Evolutionary conservation across 2,113 vertebrate genomes (phyloP).

Genomic region (Semnornis frantzii): DNA sequence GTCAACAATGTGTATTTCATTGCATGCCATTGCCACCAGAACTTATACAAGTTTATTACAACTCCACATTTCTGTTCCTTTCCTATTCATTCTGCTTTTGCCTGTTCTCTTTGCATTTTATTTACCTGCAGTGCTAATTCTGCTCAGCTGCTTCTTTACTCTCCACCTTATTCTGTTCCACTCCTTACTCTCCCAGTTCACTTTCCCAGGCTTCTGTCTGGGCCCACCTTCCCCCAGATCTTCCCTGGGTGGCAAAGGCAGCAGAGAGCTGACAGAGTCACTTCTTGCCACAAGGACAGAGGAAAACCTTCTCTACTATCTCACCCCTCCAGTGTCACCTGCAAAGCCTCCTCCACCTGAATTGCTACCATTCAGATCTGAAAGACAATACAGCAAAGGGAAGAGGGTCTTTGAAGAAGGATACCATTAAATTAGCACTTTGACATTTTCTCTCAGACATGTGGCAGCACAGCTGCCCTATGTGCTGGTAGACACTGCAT

Average conservation of each 20-base stretch:
- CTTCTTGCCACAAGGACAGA: not conserved
- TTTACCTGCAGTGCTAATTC: not conserved
- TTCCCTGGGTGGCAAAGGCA: not conserved
- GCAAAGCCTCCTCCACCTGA: not conserved
- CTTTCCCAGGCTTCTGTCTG: accelerated
- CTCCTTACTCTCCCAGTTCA: not conserved
- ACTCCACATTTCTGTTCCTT: not conserved
- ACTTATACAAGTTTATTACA: not conserved
- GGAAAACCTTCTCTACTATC: not conserved
- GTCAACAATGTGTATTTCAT: not conserved
- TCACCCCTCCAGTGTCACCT: not conserved
- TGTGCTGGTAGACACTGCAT: accelerated
- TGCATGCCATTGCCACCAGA: not conserved
- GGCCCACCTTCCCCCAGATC: not conserved
- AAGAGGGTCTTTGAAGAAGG: not conserved
- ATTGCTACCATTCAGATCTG: not conserved
- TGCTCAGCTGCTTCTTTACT: not conserved
- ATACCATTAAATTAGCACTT: not conserved
- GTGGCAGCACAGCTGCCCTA: not conserved
- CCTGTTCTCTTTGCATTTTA: not conserved
- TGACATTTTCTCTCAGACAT: not conserved
- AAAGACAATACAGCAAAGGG: not conserved
- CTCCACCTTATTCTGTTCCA: not conserved
- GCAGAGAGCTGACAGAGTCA: not conserved
- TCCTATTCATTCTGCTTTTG: not conserved